Percentiles rank a stretch among this genome's conserved stretches.
Conservation (phyloP, 1,140 invertebrate species). For the Halesus radiatus region DNA sequence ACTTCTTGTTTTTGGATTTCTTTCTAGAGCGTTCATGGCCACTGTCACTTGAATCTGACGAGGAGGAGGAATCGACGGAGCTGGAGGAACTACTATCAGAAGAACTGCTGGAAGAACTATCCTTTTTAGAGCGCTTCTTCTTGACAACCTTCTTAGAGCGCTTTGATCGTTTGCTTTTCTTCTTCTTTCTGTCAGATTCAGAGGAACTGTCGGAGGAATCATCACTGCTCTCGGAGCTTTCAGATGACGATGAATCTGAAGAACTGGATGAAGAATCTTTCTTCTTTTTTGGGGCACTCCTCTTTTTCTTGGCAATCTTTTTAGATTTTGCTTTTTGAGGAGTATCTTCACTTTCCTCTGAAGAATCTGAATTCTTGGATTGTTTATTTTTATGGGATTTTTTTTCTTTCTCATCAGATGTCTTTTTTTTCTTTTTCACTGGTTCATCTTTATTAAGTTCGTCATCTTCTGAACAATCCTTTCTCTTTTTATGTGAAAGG, state of each 20-base stretch:
- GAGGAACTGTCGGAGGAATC: conserved; percentile 51
- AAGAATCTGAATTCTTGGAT: conserved; percentile 31
- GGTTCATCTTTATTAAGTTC: conserved; percentile 9
- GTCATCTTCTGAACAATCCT: not conserved
- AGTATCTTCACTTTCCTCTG: conserved; percentile 19
- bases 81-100: conserved; percentile 47
- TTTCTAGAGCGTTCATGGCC: conserved; percentile 53
- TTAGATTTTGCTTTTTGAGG: conserved; percentile 26
- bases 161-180: conserved; percentile 42
- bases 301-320: conserved; percentile 18
- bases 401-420: conserved; percentile 39
- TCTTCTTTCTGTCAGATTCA: conserved; percentile 47
- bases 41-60: conserved; percentile 54
- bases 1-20: conserved; percentile 56
- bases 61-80: conserved; percentile 43
- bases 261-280: conserved; percentile 46
- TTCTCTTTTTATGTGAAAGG: not conserved
- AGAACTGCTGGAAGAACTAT: conserved; percentile 41
- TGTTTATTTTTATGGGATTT: conserved; percentile 24
- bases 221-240: conserved; percentile 47
- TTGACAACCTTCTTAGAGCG: conserved; percentile 22
- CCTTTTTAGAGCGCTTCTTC: conserved; percentile 46
- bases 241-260: conserved; percentile 46
- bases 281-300: conserved; percentile 41
- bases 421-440: conserved; percentile 34